Evolutionary conservation across 2,888 invertebrate species (phyloP).

Genomic region (Hypercompe scribonia): DNA sequence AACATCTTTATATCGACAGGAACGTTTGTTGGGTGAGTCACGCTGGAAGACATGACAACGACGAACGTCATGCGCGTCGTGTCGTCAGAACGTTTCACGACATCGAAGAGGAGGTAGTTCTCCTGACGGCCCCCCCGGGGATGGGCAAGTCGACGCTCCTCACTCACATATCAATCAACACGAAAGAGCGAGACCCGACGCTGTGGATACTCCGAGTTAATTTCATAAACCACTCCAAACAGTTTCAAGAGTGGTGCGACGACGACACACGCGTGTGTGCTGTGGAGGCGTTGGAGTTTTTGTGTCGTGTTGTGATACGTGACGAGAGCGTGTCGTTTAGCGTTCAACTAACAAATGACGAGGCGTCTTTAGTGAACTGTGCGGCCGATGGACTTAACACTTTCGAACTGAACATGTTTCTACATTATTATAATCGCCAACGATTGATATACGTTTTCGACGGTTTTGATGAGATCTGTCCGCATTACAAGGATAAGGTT

Average conservation of each 20-base stretch:
- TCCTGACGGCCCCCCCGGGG: conserved; percentile 12
- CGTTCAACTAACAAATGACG: neutral
- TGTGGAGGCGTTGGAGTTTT: neutral
- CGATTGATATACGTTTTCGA: conserved; percentile 17
- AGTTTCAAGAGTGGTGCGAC: conserved; percentile 2
- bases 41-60: neutral
- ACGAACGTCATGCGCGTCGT: neutral
- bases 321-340: neutral
- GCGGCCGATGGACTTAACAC: neutral
- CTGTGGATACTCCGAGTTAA: conserved; percentile 14
- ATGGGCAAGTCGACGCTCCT: conserved; percentile 33
- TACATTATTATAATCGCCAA: conserved; percentile 18
- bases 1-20: neutral
- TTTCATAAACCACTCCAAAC: neutral
- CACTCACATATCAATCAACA: conserved; percentile 14
- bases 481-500: conserved; percentile 14
- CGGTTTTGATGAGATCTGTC: conserved; percentile 22
- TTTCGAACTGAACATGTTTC: conserved; percentile 16
- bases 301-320: neutral
- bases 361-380: neutral
- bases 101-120: neutral
- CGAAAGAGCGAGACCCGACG: neutral
- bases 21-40: conserved; percentile 4
- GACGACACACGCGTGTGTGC: neutral
- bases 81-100: neutral